Percentiles rank a stretch among this genome's conserved stretches.
These are phyloP conservation scores for Ginglymostoma cirratum DNA, from an alignment of 2,113 vertebrate species.

Conservation along the genomic window DNA sequence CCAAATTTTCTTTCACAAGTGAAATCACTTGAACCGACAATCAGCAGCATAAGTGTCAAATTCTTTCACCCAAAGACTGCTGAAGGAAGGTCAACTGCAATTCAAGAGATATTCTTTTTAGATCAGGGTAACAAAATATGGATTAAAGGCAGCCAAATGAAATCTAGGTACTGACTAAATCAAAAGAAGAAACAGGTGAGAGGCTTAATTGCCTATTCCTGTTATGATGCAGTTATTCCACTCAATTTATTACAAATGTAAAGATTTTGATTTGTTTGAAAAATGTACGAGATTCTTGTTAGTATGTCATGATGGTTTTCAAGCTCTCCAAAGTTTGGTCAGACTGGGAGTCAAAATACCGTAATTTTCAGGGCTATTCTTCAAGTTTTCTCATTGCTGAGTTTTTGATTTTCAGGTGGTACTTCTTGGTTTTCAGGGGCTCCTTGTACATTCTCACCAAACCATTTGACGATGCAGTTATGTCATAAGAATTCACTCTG, in stretches of 20 bases:
- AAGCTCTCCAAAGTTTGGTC: neutral
- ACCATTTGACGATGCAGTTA: no score
- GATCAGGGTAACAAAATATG: neutral
- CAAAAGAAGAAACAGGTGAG: neutral
- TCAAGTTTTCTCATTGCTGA: no score
- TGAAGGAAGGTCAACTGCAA: neutral
- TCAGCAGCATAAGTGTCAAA: neutral
- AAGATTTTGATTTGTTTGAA: neutral
- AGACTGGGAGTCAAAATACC: neutral
- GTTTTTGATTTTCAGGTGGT: no score
- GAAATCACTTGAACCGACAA: neutral
- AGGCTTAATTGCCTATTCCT: neutral
- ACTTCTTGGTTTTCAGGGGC: no score
- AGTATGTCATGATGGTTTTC: neutral
- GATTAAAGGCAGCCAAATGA: neutral
- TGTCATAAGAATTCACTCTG: no score
- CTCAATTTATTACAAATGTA: neutral
- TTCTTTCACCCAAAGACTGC: neutral
- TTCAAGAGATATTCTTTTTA: neutral
- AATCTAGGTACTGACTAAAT: neutral
- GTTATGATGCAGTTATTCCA: neutral
- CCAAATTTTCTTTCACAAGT: neutral
- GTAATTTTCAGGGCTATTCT: no score
- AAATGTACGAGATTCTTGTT: neutral
- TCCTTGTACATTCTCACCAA: no score